Evolutionary conservation across 1,140 invertebrate genomes (phyloP).

Genomic region (Portunus trituberculatus): DNA sequence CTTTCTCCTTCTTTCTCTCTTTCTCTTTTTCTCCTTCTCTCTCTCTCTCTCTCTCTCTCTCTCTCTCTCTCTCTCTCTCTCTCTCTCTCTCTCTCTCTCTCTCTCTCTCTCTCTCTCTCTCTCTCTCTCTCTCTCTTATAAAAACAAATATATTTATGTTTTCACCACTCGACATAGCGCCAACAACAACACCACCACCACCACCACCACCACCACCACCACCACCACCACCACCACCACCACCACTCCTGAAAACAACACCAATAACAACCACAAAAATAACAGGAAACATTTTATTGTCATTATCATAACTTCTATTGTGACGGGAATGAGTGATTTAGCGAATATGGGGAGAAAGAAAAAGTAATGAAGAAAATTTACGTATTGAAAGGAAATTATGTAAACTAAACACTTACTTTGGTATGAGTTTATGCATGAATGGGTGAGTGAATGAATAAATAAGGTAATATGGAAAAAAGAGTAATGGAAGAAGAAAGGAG

Average conservation of each 20-base stretch:
- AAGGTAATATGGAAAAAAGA: not conserved
- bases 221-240: no score
- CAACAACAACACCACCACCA: no score
- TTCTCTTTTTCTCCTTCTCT: no score
- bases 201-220: no score
- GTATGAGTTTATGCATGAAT: no score
- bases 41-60: not conserved
- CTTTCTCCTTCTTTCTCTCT: no score
- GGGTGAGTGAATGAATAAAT: not conserved
- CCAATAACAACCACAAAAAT: no score
- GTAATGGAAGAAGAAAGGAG: not conserved
- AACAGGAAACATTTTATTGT: not conserved
- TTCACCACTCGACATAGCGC: no score
- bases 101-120: not conserved
- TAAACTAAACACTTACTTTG: no score
- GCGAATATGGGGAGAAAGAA: not conserved
- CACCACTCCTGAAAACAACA: no score
- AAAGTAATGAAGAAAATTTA: not conserved
- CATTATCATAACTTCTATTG: conserved; percentile 2
- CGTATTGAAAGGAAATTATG: no score
- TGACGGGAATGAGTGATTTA: not conserved
- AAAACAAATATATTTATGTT: no score
- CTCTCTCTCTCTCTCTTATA: not conserved
- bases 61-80: not conserved
- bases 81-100: not conserved